Conservation (phyloP, 2,888 invertebrate genomes). For the Schrankia costaestrigalis region DNA sequence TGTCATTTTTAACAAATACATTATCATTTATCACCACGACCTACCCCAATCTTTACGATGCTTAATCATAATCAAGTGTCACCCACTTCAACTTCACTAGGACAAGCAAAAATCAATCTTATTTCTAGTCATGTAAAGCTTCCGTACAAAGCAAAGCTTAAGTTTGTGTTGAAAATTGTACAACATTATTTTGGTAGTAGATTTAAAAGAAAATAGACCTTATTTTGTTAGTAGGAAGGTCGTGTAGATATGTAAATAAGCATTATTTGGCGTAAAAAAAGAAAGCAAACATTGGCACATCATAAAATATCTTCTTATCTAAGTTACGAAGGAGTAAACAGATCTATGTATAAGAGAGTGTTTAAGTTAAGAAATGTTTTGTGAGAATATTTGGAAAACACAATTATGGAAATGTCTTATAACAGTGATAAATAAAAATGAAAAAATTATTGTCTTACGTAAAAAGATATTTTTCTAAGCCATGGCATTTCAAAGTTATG, state of each 20-base stretch:
- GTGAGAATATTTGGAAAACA: not conserved
- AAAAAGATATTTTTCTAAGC: too few relatives aligned
- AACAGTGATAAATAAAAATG: too few relatives aligned
- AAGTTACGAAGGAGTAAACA: slow-evolving; percentile 10
- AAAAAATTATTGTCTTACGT: too few relatives aligned
- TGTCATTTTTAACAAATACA: slow-evolving; percentile 18
- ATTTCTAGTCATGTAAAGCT: not conserved
- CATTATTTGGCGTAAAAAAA: slow-evolving; percentile 3
- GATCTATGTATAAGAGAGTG: slow-evolving; percentile 9
- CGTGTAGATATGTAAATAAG: not conserved
- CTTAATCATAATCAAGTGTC: slow-evolving; percentile 28
- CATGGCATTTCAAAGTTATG: too few relatives aligned
- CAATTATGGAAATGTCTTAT: too few relatives aligned
- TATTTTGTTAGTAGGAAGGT: not conserved
- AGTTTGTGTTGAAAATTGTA: slow-evolving; percentile 1
- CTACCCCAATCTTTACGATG: slow-evolving; percentile 27
- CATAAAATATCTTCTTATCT: slow-evolving; percentile 19
- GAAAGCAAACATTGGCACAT: slow-evolving; percentile 20
- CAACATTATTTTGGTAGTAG: not conserved
- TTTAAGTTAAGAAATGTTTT: slow-evolving; percentile 3
- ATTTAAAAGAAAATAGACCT: not conserved
- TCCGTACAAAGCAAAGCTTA: not conserved
- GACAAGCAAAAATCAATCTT: slow-evolving; percentile 1
- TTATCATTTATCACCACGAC: slow-evolving; percentile 30
- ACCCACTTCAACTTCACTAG: not conserved